Percentiles rank a stretch among this genome's conserved stretches.
These are phyloP conservation scores for Gila orcuttii DNA, from an alignment of 2,113 vertebrate genomes.

Conservation along the genomic window DNA sequence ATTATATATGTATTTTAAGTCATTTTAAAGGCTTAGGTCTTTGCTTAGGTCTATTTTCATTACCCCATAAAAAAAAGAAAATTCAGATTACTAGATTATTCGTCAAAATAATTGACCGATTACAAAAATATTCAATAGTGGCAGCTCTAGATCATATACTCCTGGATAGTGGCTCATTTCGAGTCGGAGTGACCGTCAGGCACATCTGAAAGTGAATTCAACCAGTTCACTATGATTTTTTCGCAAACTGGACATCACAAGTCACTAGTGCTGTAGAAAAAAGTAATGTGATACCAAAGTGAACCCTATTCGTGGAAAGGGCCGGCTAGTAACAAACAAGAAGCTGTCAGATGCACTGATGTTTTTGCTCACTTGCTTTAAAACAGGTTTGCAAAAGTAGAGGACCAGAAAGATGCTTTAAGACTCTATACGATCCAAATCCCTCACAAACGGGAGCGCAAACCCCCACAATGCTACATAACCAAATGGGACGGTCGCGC, in stretches of 20 bases:
- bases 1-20: too few species aligned
- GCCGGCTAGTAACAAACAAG: not conserved
- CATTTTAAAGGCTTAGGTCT: too few species aligned
- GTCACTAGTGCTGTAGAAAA: not conserved
- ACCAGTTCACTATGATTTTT: too few species aligned
- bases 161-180: too few species aligned
- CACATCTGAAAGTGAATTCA: too few species aligned
- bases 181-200: too few species aligned
- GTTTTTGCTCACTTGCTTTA: not conserved
- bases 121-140: too few species aligned
- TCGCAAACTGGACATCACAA: not conserved
- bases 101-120: too few species aligned
- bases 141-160: too few species aligned
- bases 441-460: slow-evolving; percentile 90
- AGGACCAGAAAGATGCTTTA: slow-evolving; percentile 80
- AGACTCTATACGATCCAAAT: slow-evolving; percentile 95
- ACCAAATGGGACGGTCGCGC: slow-evolving; percentile 93
- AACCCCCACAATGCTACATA: slow-evolving; percentile 88
- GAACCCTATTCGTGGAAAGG: not conserved
- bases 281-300: not conserved
- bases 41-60: too few species aligned
- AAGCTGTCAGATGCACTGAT: not conserved
- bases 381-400: slow-evolving; percentile 85
- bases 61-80: too few species aligned
- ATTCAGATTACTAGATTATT: too few species aligned